These are phyloP conservation scores for Bovichtus variegatus DNA, from an alignment of 2,797 vertebrate genomes.

Conservation along the genomic window DNA sequence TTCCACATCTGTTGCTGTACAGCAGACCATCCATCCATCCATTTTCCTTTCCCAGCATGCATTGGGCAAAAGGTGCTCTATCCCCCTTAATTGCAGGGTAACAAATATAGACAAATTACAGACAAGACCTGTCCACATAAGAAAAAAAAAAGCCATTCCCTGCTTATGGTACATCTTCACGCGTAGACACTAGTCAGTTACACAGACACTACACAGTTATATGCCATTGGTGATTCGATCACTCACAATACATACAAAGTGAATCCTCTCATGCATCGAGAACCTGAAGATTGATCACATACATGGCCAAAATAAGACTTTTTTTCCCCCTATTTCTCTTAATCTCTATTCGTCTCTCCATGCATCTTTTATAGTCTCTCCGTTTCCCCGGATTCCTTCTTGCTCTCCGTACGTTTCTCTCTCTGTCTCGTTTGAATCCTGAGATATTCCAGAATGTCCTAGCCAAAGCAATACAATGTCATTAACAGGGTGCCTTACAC, in stretches of 20 bases:
- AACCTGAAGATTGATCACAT: conserved; percentile 29
- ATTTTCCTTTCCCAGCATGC: too few species aligned
- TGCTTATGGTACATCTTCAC: neutral
- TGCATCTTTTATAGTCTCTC: conserved; percentile 7
- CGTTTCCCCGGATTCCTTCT: conserved; percentile 5
- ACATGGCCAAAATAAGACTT: conserved; percentile 17
- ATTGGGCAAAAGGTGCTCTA: too few species aligned
- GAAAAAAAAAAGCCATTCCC: neutral
- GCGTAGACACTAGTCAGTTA: neutral
- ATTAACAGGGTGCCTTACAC: conserved; percentile 31
- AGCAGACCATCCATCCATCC: too few species aligned
- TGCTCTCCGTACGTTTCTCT: neutral
- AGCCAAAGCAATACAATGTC: conserved; percentile 28
- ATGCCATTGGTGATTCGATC: conserved; percentile 27
- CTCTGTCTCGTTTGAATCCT: conserved; percentile 34
- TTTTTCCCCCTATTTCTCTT: conserved; percentile 29
- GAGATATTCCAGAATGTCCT: conserved; percentile 37
- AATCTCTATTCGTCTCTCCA: conserved; percentile 22
- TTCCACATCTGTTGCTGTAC: too few species aligned
- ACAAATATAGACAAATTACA: too few species aligned
- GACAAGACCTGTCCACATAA: too few species aligned
- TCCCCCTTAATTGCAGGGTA: too few species aligned
- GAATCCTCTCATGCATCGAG: conserved; percentile 25
- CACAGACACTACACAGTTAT: too few species aligned
- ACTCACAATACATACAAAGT: conserved; percentile 26